These are phyloP conservation scores for Bradypodion pumilum DNA, from an alignment of 2,797 vertebrate genomes.

Conservation along the genomic window DNA sequence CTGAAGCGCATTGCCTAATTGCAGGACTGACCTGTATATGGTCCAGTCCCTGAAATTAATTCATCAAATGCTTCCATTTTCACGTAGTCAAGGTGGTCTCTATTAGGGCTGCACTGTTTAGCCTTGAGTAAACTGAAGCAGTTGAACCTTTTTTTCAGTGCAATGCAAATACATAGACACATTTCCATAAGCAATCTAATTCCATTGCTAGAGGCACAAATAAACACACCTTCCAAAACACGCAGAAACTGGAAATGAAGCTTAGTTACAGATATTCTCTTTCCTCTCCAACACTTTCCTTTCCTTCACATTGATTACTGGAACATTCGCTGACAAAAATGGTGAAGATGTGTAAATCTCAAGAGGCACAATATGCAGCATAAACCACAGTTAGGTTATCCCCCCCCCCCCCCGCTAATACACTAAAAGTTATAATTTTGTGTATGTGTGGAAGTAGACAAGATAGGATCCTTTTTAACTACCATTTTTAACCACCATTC, in stretches of 20 bases:
- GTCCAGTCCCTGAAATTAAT: too few relatives aligned
- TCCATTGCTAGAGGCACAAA: neutral
- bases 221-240: neutral
- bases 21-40: too few relatives aligned
- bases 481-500: neutral
- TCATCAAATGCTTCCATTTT: too few relatives aligned
- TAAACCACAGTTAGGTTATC: conserved; percentile 67
- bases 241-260: conserved; percentile 43
- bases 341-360: conserved; percentile 53
- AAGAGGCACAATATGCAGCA: conserved; percentile 35
- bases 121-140: too few relatives aligned
- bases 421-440: conserved; percentile 9
- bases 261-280: conserved; percentile 43
- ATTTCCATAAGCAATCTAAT: conserved; percentile 11
- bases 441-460: neutral
- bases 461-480: neutral
- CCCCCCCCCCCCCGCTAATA: conserved; percentile 69
- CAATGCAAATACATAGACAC: conserved; percentile 6
- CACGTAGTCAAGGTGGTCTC: too few relatives aligned
- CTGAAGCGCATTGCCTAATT: too few relatives aligned
- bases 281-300: conserved; percentile 16
- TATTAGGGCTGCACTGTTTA: too few relatives aligned
- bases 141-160: neutral
- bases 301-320: conserved; percentile 59
- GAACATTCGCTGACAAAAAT: conserved; percentile 61